Base-by-base conservation (phyloP, 2,797 vertebrate species). In the Sebastes taczanowskii region DNA sequence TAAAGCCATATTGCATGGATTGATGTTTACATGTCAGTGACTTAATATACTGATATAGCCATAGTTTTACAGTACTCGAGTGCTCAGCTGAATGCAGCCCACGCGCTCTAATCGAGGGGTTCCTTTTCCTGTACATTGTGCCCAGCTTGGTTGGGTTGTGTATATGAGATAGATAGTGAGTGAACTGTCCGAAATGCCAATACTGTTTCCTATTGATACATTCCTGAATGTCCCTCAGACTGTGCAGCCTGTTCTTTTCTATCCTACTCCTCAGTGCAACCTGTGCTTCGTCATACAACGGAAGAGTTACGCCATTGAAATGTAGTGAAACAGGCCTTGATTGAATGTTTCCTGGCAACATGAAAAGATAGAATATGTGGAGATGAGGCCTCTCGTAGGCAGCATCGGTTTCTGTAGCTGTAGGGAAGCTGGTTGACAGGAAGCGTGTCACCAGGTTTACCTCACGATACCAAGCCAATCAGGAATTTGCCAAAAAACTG, bases 211-310 rank as follows among this genome's bases (percentile, higher is more conserved):
- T 87, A 87, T 85, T 91, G 74, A 92, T 89, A 92, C 89, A 91
- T 94, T 95, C 93, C 91, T 92, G 83, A 90, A 92, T 38, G 87
- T 91, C 91, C 91, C 89, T 91, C 91, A 92, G 81, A 93, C 91
- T 90, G 93, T 93, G 91, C 91, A 86, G 77, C 80, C 84, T 74
- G 84, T 90, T 91, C 65, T 82, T 89, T 91, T 90, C 84, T 87
- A 83, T 84, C 86, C 82, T 83, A 70, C 80, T 86, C 85, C 83
- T 87, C 87, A 86, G 87, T 91, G 84, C 87, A 83, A 81, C 87
- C 84, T 79, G 86, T 86, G 87, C 88, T 91, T 84, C 2, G 88
- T 79, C 90, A 88, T 86, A 80, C 74, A 82, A 86, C 42, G 78
- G 72, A 87, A 91, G 89, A 91, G 91, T 89, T 90, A 75, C 70